phyloP scores from a whole-genome alignment of 2,797 vertebrate genomes.

The Helarctos malayanus region DNA sequence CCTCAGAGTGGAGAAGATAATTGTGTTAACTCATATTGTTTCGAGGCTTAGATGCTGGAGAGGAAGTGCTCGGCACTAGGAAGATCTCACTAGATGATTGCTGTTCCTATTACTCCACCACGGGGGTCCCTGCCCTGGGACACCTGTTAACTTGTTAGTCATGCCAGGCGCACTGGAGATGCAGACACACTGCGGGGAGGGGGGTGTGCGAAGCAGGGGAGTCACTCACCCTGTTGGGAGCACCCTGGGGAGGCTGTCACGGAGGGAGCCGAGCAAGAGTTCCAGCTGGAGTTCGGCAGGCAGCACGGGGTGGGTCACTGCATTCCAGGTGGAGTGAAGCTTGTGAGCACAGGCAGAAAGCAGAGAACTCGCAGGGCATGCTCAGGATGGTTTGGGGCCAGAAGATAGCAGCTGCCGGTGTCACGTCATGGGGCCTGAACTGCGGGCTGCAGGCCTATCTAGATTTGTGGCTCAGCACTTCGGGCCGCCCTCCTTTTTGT shows the following conservation, averaged over 20 bases:
- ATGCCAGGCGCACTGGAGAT: neutral
- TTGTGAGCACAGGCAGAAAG: neutral
- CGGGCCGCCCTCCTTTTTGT: neutral
- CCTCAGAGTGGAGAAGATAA: neutral
- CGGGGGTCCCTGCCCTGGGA: neutral
- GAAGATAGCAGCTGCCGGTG: neutral
- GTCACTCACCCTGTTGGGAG: neutral
- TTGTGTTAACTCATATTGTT: neutral
- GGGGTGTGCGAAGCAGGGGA: neutral
- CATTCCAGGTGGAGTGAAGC: neutral
- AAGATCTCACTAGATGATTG: neutral
- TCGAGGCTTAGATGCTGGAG: neutral
- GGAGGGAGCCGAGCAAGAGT: neutral
- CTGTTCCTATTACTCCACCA: accelerated
- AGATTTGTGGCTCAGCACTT: neutral
- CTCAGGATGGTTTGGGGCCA: neutral
- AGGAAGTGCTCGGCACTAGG: neutral
- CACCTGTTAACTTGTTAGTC: neutral
- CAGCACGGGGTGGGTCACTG: accelerated
- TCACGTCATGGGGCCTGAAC: neutral
- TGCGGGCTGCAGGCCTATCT: neutral
- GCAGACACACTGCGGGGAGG: neutral
- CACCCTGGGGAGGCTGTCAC: neutral
- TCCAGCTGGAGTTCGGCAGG: neutral
- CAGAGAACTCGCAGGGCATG: neutral